Percentiles rank a stretch among this genome's conserved stretches.
Conservation (phyloP, 2,888 invertebrate species). For the Cynaeus angustus region DNA sequence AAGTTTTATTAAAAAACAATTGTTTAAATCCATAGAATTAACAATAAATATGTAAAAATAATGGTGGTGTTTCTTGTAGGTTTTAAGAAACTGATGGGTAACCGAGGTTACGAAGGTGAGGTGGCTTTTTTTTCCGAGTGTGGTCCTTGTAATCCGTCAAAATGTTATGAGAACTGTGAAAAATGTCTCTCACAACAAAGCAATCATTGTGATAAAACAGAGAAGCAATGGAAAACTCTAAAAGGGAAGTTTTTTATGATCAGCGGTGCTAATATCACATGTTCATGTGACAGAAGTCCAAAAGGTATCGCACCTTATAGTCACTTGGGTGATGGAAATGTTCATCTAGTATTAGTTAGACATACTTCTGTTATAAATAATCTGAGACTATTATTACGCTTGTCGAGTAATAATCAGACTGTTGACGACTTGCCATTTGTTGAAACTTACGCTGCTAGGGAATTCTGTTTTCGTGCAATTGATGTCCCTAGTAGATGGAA, state of each 20-base stretch:
- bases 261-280: slow-evolving; percentile 84
- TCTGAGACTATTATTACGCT: slow-evolving; percentile 78
- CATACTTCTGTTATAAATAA: slow-evolving; percentile 83
- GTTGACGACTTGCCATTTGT: slow-evolving; percentile 85
- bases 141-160: slow-evolving; percentile 69
- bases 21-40: too few relatives aligned
- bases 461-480: slow-evolving; percentile 79
- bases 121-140: slow-evolving; percentile 74
- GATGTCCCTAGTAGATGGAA: slow-evolving; percentile 81
- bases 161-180: slow-evolving; percentile 74
- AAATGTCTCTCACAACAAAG: slow-evolving; percentile 65
- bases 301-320: slow-evolving; percentile 85
- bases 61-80: slow-evolving; percentile 71
- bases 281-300: slow-evolving; percentile 83
- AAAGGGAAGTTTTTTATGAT: slow-evolving; percentile 85
- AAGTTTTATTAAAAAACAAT: too few relatives aligned
- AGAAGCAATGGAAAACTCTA: slow-evolving; percentile 75
- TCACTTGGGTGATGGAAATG: slow-evolving; percentile 86
- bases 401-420: slow-evolving; percentile 77
- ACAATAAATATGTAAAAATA: too few relatives aligned
- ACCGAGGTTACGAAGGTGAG: slow-evolving; percentile 79
- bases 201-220: slow-evolving; percentile 55
- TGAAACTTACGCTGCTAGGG: slow-evolving; percentile 82
- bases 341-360: slow-evolving; percentile 83
- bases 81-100: slow-evolving; percentile 77